Conservation (phyloP, 2,113 vertebrate species). For the Mystacornis crossleyi region DNA sequence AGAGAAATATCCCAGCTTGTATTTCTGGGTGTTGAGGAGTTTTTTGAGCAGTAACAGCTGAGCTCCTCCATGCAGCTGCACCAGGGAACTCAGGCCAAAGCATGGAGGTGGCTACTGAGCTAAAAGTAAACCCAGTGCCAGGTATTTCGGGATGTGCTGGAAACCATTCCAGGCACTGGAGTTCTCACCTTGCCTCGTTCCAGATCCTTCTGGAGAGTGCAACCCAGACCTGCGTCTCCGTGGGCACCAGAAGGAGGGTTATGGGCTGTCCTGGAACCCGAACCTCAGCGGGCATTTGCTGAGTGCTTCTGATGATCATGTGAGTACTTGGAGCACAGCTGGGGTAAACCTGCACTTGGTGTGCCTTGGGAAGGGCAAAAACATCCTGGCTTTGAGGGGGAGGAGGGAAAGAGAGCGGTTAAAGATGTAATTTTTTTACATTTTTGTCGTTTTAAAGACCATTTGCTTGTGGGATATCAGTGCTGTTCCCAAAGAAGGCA, state of each 20-base stretch:
- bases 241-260: constrained; percentile 97
- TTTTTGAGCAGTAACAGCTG: neutral
- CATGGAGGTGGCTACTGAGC: neutral
- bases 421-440: neutral
- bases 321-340: constrained; percentile 57
- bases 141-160: neutral
- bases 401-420: neutral
- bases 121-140: neutral
- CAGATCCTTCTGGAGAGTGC: constrained; percentile 97
- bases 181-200: neutral
- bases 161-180: neutral
- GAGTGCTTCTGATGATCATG: constrained; percentile 97
- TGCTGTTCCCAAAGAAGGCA: constrained; percentile 95
- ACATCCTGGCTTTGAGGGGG: neutral
- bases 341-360: rapidly evolving
- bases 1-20: rapidly evolving
- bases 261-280: constrained; percentile 97
- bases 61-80: neutral
- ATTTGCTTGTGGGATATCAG: constrained; percentile 99
- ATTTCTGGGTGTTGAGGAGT: neutral
- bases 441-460: constrained; percentile 76
- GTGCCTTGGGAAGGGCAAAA: neutral
- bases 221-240: constrained; percentile 94
- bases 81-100: neutral
- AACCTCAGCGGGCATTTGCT: constrained; percentile 96